phyloP scores from a whole-genome alignment of 1,140 invertebrate genomes.

The Octopus sinensis region DNA sequence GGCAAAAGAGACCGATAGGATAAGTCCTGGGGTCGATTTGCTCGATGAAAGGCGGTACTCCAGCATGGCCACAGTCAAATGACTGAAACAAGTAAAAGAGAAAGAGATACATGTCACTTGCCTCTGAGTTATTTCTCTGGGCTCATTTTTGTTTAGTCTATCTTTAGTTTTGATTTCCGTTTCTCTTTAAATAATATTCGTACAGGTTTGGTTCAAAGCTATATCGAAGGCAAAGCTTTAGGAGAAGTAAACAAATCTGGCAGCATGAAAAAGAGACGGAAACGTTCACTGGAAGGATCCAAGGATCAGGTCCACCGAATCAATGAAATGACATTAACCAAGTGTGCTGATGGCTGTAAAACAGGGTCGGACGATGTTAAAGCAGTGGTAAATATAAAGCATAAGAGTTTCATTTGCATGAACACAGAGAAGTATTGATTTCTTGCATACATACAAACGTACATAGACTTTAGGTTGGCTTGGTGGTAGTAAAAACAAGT shows the following conservation, averaged over 20 bases:
- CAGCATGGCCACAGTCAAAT: not conserved
- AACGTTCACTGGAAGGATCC: not conserved
- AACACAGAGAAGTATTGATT: not conserved
- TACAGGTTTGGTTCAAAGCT: not conserved
- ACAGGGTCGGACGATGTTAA: not conserved
- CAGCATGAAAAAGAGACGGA: not conserved
- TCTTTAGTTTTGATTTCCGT: not conserved
- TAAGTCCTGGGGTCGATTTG: too few species aligned
- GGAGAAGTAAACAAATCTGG: not conserved
- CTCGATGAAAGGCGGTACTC: not conserved
- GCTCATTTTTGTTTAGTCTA: not conserved
- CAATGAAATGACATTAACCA: not conserved
- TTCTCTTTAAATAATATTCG: not conserved
- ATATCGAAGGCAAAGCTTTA: not conserved
- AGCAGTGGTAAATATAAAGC: not conserved
- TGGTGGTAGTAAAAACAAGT: too few species aligned
- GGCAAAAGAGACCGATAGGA: too few species aligned
- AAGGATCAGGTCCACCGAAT: not conserved
- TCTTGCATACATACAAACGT: not conserved
- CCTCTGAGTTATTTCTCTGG: not conserved
- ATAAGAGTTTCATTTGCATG: not conserved
- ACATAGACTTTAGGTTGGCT: too few species aligned
- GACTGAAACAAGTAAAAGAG: not conserved
- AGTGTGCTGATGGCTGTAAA: not conserved
- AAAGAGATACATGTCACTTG: not conserved